Conservation (phyloP, 2,113 vertebrate species). For the Poecile atricapillus region DNA sequence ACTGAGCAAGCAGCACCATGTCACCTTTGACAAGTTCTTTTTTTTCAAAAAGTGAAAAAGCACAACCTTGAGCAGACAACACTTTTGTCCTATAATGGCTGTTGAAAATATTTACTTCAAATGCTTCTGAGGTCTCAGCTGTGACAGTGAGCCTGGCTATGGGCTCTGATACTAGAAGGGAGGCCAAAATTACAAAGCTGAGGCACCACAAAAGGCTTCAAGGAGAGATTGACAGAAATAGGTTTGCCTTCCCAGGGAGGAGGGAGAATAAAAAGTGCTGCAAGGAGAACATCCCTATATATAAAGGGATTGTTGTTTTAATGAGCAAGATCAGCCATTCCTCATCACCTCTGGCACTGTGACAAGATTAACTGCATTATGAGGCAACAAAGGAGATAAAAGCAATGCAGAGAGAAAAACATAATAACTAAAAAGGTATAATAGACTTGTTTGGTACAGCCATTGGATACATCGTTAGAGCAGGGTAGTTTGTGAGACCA, state of each 20-base stretch:
- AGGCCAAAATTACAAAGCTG: not conserved
- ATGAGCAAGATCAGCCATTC: not conserved
- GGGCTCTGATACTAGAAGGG: not conserved
- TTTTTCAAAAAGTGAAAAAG: not conserved
- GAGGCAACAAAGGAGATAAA: not conserved
- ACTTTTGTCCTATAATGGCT: accelerated
- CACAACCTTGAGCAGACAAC: not conserved
- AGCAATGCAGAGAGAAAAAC: not conserved
- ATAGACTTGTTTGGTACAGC: not conserved
- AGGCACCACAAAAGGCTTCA: accelerated
- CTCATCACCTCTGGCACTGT: not conserved
- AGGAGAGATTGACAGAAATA: not conserved
- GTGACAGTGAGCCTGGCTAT: not conserved
- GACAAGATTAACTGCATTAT: not conserved
- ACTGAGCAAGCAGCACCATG: not conserved
- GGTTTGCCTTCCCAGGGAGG: not conserved
- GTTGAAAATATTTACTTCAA: not conserved
- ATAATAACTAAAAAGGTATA: not conserved
- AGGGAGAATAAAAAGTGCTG: not conserved
- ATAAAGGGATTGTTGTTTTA: not conserved
- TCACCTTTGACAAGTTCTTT: not conserved
- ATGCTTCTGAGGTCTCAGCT: not conserved
- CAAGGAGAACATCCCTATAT: not conserved
- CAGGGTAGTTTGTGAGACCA: not conserved
- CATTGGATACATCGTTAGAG: not conserved